These are phyloP conservation scores for Callimorpha dominula DNA, from an alignment of 2,888 invertebrate species.

Conservation along the genomic window DNA sequence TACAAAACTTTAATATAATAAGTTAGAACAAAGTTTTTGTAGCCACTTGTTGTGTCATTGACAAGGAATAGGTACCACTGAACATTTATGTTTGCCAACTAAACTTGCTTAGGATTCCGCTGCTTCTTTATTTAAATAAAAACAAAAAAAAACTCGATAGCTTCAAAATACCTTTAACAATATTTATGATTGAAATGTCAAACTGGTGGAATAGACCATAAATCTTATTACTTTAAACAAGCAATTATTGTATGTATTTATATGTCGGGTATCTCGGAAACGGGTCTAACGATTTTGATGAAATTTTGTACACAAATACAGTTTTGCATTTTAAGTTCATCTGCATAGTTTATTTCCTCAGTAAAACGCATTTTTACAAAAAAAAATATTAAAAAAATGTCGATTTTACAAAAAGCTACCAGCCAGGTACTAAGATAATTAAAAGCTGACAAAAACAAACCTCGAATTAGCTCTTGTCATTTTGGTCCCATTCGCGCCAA, in stretches of 20 bases:
- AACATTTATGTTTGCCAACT: conserved; percentile 44
- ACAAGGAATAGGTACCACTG: conserved; percentile 31
- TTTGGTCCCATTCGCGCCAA: conserved; percentile 78
- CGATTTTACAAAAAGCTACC: no score
- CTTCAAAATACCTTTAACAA: conserved; percentile 17
- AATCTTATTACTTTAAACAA: background rate
- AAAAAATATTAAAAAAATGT: no score
- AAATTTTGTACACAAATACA: no score
- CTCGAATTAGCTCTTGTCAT: conserved; percentile 78
- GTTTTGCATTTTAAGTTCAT: no score
- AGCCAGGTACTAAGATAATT: conserved; percentile 12
- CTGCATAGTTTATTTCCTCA: no score
- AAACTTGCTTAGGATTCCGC: conserved; percentile 40
- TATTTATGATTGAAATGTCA: conserved; percentile 19
- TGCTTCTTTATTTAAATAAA: conserved; percentile 27
- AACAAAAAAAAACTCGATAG: conserved; percentile 11
- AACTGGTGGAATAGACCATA: conserved; percentile 19
- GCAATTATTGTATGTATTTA: no score
- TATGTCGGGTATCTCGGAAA: no score
- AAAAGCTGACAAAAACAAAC: conserved; percentile 62
- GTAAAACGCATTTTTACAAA: no score
- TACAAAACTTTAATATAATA: background rate
- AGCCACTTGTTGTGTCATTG: background rate
- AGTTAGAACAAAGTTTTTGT: conserved; percentile 1
- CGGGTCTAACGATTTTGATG: no score